phyloP scores from a whole-genome alignment of 2,888 invertebrate species.

The Monoplex corrugatus region DNA sequence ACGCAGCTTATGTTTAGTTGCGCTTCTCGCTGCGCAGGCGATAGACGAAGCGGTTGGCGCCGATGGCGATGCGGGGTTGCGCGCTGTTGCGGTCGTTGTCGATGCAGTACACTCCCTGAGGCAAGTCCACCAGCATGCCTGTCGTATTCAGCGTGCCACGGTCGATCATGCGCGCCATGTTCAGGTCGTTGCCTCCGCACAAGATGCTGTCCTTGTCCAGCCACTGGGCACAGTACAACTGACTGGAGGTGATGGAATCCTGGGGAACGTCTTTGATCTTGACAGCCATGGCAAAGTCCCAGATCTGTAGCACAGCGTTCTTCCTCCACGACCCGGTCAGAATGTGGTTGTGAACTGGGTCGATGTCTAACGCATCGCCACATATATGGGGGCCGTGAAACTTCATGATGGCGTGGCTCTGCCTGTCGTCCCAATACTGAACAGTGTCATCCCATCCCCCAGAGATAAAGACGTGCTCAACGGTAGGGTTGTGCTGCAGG shows the following conservation, averaged over 20 bases:
- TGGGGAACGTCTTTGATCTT: constrained; percentile 80
- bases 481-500: constrained; percentile 77
- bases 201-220: constrained; percentile 80
- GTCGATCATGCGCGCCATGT: constrained; percentile 80
- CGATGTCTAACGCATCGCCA: constrained; percentile 81
- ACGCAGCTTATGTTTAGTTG: not conserved
- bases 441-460: constrained; percentile 82
- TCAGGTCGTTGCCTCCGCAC: constrained; percentile 80
- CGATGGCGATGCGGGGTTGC: constrained; percentile 75
- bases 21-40: constrained; percentile 68
- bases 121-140: constrained; percentile 79
- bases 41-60: constrained; percentile 73
- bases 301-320: constrained; percentile 79
- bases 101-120: constrained; percentile 80
- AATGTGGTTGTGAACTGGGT: constrained; percentile 80
- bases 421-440: too few relatives aligned
- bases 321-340: constrained; percentile 81
- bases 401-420: constrained; percentile 73
- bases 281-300: constrained; percentile 78
- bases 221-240: constrained; percentile 82
- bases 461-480: constrained; percentile 78
- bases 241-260: constrained; percentile 74
- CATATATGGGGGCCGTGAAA: constrained; percentile 81
- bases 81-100: constrained; percentile 74
- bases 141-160: constrained; percentile 81